A percentile compares a stretch with the other conserved stretches of the same genome.
These are phyloP conservation scores for Lacerta viridis DNA, from an alignment of 2,797 vertebrate species.

Conservation along the genomic window DNA sequence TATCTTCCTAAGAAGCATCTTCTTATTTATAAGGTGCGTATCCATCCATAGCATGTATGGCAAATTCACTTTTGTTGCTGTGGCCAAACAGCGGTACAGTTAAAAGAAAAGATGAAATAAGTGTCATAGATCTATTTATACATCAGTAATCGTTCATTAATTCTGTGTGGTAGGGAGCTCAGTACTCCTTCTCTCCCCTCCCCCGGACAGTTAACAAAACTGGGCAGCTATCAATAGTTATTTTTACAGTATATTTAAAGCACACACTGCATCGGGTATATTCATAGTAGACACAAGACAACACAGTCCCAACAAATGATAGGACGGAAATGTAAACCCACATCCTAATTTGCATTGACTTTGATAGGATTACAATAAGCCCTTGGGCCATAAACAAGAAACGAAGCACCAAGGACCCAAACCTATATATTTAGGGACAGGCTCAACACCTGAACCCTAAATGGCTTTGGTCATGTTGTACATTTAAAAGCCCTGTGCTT, in stretches of 20 bases:
- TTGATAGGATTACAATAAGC: conserved; percentile 27
- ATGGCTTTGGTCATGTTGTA: conserved; percentile 57
- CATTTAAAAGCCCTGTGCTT: conserved; percentile 40
- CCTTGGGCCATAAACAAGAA: background rate
- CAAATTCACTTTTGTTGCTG: conserved; percentile 18
- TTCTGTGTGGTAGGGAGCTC: background rate
- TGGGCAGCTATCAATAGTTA: conserved; percentile 49
- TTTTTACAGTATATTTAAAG: conserved; percentile 63
- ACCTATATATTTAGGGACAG: conserved; percentile 12
- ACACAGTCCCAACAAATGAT: conserved; percentile 21
- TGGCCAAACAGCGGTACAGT: conserved; percentile 28
- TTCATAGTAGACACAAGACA: conserved; percentile 47
- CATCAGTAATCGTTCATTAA: conserved; percentile 41
- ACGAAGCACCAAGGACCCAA: conserved; percentile 35
- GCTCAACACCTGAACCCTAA: background rate
- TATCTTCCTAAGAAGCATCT: background rate
- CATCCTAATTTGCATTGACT: conserved; percentile 41
- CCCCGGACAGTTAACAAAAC: conserved; percentile 28
- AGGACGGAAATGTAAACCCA: conserved; percentile 48
- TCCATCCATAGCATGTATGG: conserved; percentile 10
- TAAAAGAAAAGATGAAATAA: conserved; percentile 46
- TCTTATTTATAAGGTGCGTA: conserved; percentile 22
- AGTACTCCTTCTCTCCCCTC: conserved; percentile 31
- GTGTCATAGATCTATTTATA: background rate
- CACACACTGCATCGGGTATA: conserved; percentile 38